Conservation (phyloP, 2,797 vertebrate species). For the Meda fulgida region DNA sequence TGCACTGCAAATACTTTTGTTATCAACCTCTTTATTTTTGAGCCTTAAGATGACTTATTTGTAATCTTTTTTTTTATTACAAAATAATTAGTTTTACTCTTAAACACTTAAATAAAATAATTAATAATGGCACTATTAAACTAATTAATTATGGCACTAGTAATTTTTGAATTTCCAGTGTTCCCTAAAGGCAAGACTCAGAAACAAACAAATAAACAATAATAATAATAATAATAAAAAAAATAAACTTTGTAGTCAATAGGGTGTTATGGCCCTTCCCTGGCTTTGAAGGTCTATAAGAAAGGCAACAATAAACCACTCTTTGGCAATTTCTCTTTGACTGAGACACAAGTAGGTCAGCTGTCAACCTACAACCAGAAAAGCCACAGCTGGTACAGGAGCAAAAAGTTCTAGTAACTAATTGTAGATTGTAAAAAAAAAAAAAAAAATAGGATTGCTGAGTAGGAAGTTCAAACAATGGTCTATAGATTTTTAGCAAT, state of each 20-base stretch:
- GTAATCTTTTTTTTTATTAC: too few relatives aligned
- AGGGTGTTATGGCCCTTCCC: too few relatives aligned
- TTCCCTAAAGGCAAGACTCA: too few relatives aligned
- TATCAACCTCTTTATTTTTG: too few relatives aligned
- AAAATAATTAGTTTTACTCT: too few relatives aligned
- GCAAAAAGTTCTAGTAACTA: constrained; percentile 61
- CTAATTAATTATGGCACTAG: background rate
- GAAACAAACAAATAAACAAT: too few relatives aligned
- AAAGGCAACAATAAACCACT: background rate
- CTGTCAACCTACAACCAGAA: constrained; percentile 2
- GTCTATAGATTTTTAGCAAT: constrained; percentile 70
- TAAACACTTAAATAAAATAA: too few relatives aligned
- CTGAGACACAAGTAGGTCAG: background rate
- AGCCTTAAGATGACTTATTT: too few relatives aligned
- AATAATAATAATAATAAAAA: too few relatives aligned
- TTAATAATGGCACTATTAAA: background rate
- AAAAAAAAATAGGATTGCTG: constrained; percentile 71
- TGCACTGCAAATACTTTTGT: too few relatives aligned
- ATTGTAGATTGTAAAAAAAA: constrained; percentile 66
- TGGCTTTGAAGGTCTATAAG: too few relatives aligned
- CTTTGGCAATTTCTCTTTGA: background rate
- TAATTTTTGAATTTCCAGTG: background rate
- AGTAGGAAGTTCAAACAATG: constrained; percentile 74
- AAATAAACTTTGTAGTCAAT: too few relatives aligned
- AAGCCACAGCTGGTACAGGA: background rate